Base-by-base conservation (phyloP, 2,113 vertebrate species). In the Jaculus jaculus region DNA sequence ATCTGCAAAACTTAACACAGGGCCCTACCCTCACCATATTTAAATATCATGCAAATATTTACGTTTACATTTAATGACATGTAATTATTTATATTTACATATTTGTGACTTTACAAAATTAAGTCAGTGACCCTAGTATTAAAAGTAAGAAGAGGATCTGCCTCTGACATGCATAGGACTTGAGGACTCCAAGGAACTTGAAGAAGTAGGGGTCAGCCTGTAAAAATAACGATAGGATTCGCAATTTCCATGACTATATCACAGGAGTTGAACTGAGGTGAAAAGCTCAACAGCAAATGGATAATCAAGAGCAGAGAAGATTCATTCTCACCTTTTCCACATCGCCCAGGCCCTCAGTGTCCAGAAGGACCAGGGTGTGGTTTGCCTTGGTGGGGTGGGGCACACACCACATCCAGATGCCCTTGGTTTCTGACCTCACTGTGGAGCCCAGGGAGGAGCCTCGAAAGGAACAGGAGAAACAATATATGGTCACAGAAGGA, bases 391-490 rank as follows among this genome's bases (percentile, higher is more conserved):
- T 23, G 18, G 97, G 98, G 51, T 98, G 98, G 17, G 94, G 95
- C 7, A 96, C 21, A 63, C 96, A 98, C 97, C 96, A 98, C 96
- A 98, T 97, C 98, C 98, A 98, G 94, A 98, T 97, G 26, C 98
- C 98, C 66, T 97, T 98, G 85, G 98, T 98, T 91, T 96, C 20
- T 12, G 96, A 95, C 32, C 68, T 51, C 20, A 98, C 77, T 0
- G 96, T 97, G 71, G 91, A 89, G 1, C 98, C 97, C 77, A 97
- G 90, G 26, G 42, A 30, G 39, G 98, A 98, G 4, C 98, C 98
- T 98, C 12, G 58, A 37, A 20, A 30, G n/a, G 21, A 83, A 91
- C 26, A 39, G 28, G 7, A 81, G 47, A 77, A 63, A 87, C 4
- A 39, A 21, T 0, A 12, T 16, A 39, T 0, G 68, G 28, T 63